Percentiles rank a stretch among this genome's conserved stretches.
Conservation (phyloP, 92 coral and sea anemone genomes). For the Blastomussa wellsi region DNA sequence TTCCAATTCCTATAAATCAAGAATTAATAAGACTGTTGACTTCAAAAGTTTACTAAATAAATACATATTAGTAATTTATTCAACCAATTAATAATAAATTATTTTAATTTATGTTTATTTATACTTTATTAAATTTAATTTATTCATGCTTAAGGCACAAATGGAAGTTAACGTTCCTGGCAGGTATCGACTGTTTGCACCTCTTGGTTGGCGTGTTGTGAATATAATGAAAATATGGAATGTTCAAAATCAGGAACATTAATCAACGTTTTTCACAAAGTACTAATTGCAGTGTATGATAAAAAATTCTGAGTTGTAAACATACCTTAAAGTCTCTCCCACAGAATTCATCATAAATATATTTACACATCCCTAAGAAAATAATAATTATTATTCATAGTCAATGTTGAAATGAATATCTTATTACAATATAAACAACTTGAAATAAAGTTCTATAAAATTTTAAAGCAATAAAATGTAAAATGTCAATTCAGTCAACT, state of each 20-base stretch:
- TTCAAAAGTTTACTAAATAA: not conserved
- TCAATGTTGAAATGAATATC: not conserved
- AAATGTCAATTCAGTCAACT: too few species aligned
- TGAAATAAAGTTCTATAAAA: too few species aligned
- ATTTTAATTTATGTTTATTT: too few species aligned
- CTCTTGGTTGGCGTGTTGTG: not conserved
- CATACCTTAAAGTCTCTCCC: conserved; percentile 94
- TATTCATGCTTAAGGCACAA: too few species aligned
- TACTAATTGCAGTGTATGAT: not conserved
- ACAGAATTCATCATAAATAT: conserved; percentile 90
- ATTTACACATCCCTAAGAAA: conserved; percentile 92
- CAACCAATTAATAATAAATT: too few species aligned
- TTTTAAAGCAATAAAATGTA: too few species aligned
- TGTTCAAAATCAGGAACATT: not conserved
- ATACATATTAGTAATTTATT: too few species aligned
- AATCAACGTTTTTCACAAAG: too few species aligned
- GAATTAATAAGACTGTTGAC: not conserved
- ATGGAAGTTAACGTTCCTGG: too few species aligned
- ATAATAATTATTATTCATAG: not conserved
- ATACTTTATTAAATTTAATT: too few species aligned
- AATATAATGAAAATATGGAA: too few species aligned
- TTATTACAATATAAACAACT: not conserved
- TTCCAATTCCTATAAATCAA: conserved; percentile 83
- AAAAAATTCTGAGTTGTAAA: not conserved
- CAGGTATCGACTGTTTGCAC: not conserved